A percentile compares a stretch with the other conserved stretches of the same genome.
Evolutionary conservation across 2,113 vertebrate genomes (phyloP).

Genomic region (Colaptes auratus): DNA sequence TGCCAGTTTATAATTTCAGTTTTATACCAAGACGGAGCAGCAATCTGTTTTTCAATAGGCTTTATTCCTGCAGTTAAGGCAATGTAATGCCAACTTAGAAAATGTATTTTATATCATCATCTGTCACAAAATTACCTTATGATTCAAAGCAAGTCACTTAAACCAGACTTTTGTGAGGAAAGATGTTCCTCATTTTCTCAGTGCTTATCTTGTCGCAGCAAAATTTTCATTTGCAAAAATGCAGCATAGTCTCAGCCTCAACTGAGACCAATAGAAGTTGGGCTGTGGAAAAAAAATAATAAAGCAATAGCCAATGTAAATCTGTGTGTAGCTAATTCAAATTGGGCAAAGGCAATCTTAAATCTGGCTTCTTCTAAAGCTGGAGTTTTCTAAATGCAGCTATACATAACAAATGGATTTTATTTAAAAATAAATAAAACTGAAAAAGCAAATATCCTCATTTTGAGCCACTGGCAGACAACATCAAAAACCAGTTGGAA

Average conservation of each 20-base stretch:
- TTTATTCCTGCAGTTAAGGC: slow-evolving; percentile 22
- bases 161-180: slow-evolving; percentile 26
- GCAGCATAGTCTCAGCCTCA: neutral
- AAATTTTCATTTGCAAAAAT: slow-evolving; percentile 34
- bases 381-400: neutral
- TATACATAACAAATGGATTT: neutral
- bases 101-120: slow-evolving; percentile 28
- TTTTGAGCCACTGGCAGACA: neutral
- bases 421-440: slow-evolving; percentile 34
- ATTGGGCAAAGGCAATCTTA: neutral
- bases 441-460: neutral
- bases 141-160: slow-evolving; percentile 49
- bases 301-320: neutral
- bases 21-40: neutral
- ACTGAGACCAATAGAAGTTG: neutral
- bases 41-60: slow-evolving; percentile 27
- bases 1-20: slow-evolving; percentile 25
- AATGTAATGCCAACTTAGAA: neutral
- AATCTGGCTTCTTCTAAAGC: neutral
- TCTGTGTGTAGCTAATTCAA: neutral
- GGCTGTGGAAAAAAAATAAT: neutral
- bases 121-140: slow-evolving; percentile 23
- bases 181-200: slow-evolving; percentile 10
- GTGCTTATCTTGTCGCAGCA: slow-evolving; percentile 22
- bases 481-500: neutral